A percentile compares a stretch with the other conserved stretches of the same genome.
Evolutionary conservation across 2,113 vertebrate species (phyloP).

Genomic region (Bubo scandiacus): DNA sequence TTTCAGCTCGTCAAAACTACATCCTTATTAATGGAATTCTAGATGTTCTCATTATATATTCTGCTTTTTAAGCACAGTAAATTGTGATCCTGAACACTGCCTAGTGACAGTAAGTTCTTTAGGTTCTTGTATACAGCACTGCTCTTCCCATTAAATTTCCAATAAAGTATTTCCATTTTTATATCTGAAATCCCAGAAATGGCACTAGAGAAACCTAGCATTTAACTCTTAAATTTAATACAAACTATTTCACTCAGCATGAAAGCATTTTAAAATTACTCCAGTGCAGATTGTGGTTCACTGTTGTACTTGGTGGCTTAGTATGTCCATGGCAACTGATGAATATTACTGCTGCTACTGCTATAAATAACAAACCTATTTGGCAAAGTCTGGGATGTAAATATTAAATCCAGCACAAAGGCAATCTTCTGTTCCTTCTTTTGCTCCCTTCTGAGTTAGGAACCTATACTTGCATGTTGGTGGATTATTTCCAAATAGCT

Average conservation of each 20-base stretch:
- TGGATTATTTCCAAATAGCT: not conserved
- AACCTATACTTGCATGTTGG: not conserved
- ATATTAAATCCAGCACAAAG: conserved; percentile 48
- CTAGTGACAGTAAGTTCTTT: not conserved
- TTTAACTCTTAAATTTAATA: conserved; percentile 53
- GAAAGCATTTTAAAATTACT: conserved; percentile 16
- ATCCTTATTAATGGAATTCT: not conserved
- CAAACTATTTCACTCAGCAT: conserved; percentile 15
- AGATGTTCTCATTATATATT: not conserved
- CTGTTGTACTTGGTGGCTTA: conserved; percentile 44
- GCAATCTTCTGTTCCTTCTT: conserved; percentile 12
- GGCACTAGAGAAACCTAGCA: not conserved
- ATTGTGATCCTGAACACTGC: not conserved
- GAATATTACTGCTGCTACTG: conserved; percentile 43
- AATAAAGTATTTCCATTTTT: conserved; percentile 46
- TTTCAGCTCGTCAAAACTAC: not conserved
- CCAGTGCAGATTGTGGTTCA: not conserved
- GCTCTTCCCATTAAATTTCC: conserved; percentile 48
- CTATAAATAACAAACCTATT: conserved; percentile 62
- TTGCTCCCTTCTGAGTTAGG: not conserved
- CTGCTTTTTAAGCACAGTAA: not conserved
- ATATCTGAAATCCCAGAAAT: conserved; percentile 27
- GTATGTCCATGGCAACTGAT: conserved; percentile 58
- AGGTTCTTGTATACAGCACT: not conserved
- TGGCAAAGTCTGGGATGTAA: conserved; percentile 22